Evolutionary conservation across 2,113 vertebrate genomes (phyloP).

Genomic region (Nothoprocta perdicaria): DNA sequence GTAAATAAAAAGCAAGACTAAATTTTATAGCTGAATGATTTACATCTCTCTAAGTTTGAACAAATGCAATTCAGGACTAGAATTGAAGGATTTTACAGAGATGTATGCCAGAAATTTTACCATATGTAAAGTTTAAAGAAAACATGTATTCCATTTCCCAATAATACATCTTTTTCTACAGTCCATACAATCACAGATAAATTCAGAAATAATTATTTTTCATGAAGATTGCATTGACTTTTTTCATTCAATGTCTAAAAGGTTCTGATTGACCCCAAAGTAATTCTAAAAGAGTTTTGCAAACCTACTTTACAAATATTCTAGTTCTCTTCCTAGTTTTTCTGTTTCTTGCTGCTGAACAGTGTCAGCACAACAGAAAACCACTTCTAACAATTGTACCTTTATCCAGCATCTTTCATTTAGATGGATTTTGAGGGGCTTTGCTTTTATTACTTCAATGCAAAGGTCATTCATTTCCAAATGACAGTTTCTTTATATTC

Average conservation of each 20-base stretch:
- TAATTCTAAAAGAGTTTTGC: background rate
- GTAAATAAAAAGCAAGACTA: background rate
- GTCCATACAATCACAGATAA: background rate
- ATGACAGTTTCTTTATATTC: slow-evolving; percentile 34
- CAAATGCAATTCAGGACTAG: background rate
- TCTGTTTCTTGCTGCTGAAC: background rate
- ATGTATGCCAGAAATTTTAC: background rate
- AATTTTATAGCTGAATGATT: background rate
- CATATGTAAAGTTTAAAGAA: background rate
- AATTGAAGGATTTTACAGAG: background rate
- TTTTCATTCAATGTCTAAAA: background rate
- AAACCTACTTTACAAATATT: background rate
- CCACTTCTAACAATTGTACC: background rate
- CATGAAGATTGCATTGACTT: background rate
- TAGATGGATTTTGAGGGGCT: background rate
- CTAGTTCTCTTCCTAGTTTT: background rate
- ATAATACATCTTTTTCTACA: background rate
- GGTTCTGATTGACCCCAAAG: background rate
- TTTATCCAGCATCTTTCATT: background rate
- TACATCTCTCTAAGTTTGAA: background rate
- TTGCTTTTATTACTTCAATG: slow-evolving; percentile 35
- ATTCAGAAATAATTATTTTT: background rate
- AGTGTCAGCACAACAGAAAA: background rate
- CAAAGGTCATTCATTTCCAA: slow-evolving; percentile 43
- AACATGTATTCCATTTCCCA: background rate